These are phyloP conservation scores for Epinephelus awoara DNA, from an alignment of 2,797 vertebrate genomes.

Conservation along the genomic window DNA sequence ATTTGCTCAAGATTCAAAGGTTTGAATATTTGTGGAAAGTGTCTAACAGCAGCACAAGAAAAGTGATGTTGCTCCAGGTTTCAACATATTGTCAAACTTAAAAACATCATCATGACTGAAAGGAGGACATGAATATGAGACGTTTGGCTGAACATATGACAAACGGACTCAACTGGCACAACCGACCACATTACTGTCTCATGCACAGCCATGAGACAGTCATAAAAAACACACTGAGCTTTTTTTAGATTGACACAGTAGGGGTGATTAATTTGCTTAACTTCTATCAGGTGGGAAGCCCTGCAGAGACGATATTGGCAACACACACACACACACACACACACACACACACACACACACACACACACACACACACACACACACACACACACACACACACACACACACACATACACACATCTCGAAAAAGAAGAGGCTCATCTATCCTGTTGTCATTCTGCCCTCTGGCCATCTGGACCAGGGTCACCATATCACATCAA, in stretches of 20 bases:
- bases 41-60: no score
- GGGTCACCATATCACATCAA: constrained; percentile 23
- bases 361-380: constrained; percentile 20
- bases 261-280: constrained; percentile 58
- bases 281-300: constrained; percentile 51
- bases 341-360: constrained; percentile 23
- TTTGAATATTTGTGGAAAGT: no score
- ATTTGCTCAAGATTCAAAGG: no score
- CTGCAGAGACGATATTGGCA: constrained; percentile 34
- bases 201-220: constrained; percentile 1
- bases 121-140: not conserved
- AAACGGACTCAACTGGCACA: constrained; percentile 19
- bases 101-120: not conserved
- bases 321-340: constrained; percentile 9
- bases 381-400: constrained; percentile 14
- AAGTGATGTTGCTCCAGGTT: no score
- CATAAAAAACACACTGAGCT: constrained; percentile 41
- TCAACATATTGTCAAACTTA: not conserved
- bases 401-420: constrained; percentile 22
- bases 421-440: constrained; percentile 41
- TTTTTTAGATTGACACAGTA: constrained; percentile 64
- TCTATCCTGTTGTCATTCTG: constrained; percentile 48
- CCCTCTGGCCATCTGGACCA: constrained; percentile 58
- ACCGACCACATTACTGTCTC: constrained; percentile 3
- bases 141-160: constrained; percentile 15